Evolutionary conservation across 2,113 vertebrate species (phyloP).

Genomic region (Mungos mungo): DNA sequence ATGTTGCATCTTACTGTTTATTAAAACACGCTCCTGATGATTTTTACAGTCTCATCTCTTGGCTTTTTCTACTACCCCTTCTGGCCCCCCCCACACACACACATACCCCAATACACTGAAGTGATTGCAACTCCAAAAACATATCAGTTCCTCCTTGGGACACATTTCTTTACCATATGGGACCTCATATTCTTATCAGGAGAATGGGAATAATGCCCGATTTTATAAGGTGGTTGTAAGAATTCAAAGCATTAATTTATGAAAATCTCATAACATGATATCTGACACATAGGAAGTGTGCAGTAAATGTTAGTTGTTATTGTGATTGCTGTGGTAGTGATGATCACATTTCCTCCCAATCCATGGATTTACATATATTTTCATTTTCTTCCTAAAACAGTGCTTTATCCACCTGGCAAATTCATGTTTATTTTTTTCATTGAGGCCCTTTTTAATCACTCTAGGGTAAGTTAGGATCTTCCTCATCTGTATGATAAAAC

Average conservation of each 20-base stretch:
- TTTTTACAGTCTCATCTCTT: not conserved
- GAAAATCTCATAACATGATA: not conserved
- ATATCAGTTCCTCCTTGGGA: not conserved
- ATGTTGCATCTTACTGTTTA: not conserved
- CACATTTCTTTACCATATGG: not conserved
- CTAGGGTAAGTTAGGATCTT: not conserved
- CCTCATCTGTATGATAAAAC: not conserved
- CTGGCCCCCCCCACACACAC: too few species aligned
- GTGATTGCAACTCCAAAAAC: not conserved
- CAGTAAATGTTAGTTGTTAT: not conserved
- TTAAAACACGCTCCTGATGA: not conserved
- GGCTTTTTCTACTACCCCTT: not conserved
- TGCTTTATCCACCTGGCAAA: not conserved
- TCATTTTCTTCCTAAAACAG: conserved; percentile 18
- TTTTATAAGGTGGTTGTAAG: not conserved
- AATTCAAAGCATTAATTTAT: not conserved
- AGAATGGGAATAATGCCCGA: not conserved
- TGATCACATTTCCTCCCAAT: not conserved
- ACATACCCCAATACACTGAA: not conserved
- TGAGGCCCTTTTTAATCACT: not conserved
- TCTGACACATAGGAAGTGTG: not conserved
- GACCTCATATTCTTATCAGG: not conserved
- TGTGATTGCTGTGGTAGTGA: not conserved
- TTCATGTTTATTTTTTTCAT: not conserved
- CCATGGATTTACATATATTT: not conserved